These are phyloP conservation scores for Cartodere bifasciata DNA, from an alignment of 2,888 invertebrate species.

Conservation along the genomic window DNA sequence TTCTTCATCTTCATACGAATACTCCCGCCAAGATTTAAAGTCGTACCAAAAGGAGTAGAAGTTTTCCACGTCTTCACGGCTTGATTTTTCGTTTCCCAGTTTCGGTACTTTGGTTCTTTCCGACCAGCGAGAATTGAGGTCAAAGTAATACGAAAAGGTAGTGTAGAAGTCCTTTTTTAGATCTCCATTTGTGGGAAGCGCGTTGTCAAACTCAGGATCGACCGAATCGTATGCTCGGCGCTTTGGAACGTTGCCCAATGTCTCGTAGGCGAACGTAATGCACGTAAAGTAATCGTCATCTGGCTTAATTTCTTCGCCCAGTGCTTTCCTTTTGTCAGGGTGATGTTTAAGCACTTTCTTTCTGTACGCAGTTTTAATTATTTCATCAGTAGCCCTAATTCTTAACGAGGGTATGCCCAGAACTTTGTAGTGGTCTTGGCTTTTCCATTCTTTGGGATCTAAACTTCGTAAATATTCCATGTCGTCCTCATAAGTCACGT, in stretches of 20 bases:
- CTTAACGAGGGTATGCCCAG: slow-evolving; percentile 77
- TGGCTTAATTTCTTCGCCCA: slow-evolving; percentile 73
- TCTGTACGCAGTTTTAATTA: slow-evolving; percentile 88
- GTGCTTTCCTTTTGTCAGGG: slow-evolving; percentile 92
- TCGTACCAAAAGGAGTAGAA: slow-evolving; percentile 99
- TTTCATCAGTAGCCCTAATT: slow-evolving; percentile 77
- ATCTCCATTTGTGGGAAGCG: slow-evolving; percentile 62
- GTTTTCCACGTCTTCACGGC: slow-evolving; percentile 73
- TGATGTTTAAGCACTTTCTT: slow-evolving; percentile 89
- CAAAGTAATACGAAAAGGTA: slow-evolving; percentile 53
- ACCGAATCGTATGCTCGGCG: slow-evolving; percentile 92
- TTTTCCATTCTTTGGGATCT: slow-evolving; percentile 95
- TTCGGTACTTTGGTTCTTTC: slow-evolving; percentile 74
- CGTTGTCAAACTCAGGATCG: slow-evolving; percentile 88
- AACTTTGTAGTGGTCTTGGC: slow-evolving; percentile 95
- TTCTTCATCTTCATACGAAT: slow-evolving; percentile 96
- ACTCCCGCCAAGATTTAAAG: slow-evolving; percentile 98
- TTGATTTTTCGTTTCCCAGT: slow-evolving; percentile 60
- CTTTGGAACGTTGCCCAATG: slow-evolving; percentile 64
- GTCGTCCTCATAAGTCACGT: slow-evolving; percentile 53
- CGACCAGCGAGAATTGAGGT: slow-evolving; percentile 82
- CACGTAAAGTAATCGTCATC: slow-evolving; percentile 98
- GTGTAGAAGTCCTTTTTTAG: slow-evolving; percentile 72
- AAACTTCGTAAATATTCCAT: slow-evolving; percentile 72
- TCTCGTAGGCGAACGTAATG: slow-evolving; percentile 95